phyloP scores from a whole-genome alignment of 2,113 vertebrate genomes.

The Amphiprion percula region DNA sequence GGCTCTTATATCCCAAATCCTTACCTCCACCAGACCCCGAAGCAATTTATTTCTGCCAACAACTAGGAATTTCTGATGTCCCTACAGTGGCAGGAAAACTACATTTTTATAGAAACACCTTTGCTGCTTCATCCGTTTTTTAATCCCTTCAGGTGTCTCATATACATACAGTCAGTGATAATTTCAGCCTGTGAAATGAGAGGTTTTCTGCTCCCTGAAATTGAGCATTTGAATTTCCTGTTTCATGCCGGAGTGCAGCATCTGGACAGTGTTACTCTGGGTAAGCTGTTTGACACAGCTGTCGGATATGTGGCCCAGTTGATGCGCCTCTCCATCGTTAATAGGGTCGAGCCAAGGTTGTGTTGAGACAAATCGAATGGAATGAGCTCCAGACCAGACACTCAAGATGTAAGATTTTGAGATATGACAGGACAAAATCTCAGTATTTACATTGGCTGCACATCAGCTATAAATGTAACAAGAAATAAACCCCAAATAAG shows the following conservation, averaged over 20 bases:
- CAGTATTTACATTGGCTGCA: background rate
- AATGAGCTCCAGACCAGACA: slow-evolving; percentile 14
- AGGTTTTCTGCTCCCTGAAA: slow-evolving; percentile 22
- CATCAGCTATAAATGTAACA: background rate
- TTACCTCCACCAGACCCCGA: slow-evolving; percentile 66
- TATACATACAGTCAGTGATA: slow-evolving; percentile 21
- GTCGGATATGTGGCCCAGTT: slow-evolving; percentile 58
- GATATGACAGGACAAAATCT: slow-evolving; percentile 7
- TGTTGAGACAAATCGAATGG: slow-evolving; percentile 29
- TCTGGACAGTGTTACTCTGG: slow-evolving; percentile 76
- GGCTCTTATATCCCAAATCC: slow-evolving; percentile 76
- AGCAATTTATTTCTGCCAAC: slow-evolving; percentile 72
- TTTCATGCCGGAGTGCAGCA: slow-evolving; percentile 35
- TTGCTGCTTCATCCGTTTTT: slow-evolving; percentile 20
- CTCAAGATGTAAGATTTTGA: slow-evolving; percentile 18
- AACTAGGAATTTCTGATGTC: slow-evolving; percentile 50
- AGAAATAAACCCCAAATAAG: background rate
- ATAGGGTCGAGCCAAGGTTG: slow-evolving; percentile 49
- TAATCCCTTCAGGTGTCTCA: slow-evolving; percentile 47
- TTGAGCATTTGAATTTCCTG: slow-evolving; percentile 61
- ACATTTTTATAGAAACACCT: slow-evolving; percentile 19
- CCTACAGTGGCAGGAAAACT: slow-evolving; percentile 23
- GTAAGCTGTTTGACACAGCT: slow-evolving; percentile 76
- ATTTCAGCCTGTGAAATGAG: slow-evolving; percentile 48
- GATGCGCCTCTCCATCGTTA: slow-evolving; percentile 51